phyloP scores from a whole-genome alignment of 1,140 invertebrate genomes.

The Eubasilissa regina region DNA sequence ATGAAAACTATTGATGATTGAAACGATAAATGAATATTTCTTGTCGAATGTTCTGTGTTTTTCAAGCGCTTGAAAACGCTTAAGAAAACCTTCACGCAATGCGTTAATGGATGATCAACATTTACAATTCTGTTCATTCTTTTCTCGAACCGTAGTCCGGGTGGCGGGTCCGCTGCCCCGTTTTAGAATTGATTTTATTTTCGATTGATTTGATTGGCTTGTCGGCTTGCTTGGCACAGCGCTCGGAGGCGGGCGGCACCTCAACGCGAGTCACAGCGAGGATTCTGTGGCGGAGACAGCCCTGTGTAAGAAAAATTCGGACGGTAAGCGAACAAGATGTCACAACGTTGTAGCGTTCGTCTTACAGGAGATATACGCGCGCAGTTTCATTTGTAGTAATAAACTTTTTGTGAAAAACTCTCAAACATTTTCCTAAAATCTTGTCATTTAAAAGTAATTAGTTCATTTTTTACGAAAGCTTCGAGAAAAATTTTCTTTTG shows the following conservation, averaged over 20 bases:
- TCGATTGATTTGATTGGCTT: constrained; percentile 55
- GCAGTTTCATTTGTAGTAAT: too few species aligned
- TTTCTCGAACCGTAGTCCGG: constrained; percentile 1
- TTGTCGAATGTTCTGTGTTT: constrained; percentile 21
- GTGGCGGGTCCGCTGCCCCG: not conserved
- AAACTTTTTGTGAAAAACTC: too few species aligned
- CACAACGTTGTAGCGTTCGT: constrained; percentile 18
- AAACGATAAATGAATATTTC: not conserved
- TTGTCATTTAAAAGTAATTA: too few species aligned
- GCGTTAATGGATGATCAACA: constrained; percentile 43
- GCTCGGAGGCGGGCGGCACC: constrained; percentile 65
- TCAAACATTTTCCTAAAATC: too few species aligned
- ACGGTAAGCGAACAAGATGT: constrained; percentile 77
- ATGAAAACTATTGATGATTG: not conserved
- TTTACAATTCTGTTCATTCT: not conserved
- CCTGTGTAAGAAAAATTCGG: constrained; percentile 85
- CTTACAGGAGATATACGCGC: constrained; percentile 34
- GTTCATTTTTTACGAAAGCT: too few species aligned
- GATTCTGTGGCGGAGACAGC: constrained; percentile 85
- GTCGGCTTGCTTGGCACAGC: constrained; percentile 59
- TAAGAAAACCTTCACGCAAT: constrained; percentile 29
- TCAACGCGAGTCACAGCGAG: constrained; percentile 83
- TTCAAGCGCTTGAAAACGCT: constrained; percentile 27
- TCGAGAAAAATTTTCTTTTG: too few species aligned
- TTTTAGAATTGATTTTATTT: constrained; percentile 9